Conservation (phyloP, 2,888 invertebrate genomes). For the Acrocyrtus sp. region DNA sequence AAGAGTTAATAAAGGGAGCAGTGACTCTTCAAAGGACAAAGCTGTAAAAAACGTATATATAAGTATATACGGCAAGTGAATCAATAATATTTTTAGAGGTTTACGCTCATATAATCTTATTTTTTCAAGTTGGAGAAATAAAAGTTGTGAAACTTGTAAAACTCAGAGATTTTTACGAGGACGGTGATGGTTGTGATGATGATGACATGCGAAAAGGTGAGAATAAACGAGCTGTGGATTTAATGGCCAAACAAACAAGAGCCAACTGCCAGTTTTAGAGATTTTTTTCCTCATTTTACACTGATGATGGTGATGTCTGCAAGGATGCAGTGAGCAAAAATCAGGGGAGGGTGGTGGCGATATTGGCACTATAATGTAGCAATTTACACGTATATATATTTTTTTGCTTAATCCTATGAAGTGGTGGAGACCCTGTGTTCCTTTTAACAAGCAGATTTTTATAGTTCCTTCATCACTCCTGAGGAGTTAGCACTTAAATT, state of each 20-base stretch:
- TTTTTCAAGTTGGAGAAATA: not conserved
- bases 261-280: constrained; percentile 3
- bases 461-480: too few species aligned
- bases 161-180: not conserved
- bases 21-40: too few species aligned
- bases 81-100: too few species aligned
- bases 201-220: constrained; percentile 22
- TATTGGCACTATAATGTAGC: too few species aligned
- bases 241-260: not conserved
- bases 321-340: too few species aligned
- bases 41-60: too few species aligned
- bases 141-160: not conserved
- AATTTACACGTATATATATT: too few species aligned
- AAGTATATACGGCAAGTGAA: too few species aligned
- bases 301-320: too few species aligned
- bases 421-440: constrained; percentile 4
- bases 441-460: too few species aligned
- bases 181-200: constrained; percentile 1
- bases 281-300: not conserved
- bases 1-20: constrained; percentile 1
- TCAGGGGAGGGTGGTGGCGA: too few species aligned
- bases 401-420: not conserved
- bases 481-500: not conserved
- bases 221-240: constrained; percentile 34
- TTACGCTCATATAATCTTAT: not conserved